These are phyloP conservation scores for Muscidifurax raptorellus DNA, from an alignment of 1,140 invertebrate genomes.

Conservation along the genomic window DNA sequence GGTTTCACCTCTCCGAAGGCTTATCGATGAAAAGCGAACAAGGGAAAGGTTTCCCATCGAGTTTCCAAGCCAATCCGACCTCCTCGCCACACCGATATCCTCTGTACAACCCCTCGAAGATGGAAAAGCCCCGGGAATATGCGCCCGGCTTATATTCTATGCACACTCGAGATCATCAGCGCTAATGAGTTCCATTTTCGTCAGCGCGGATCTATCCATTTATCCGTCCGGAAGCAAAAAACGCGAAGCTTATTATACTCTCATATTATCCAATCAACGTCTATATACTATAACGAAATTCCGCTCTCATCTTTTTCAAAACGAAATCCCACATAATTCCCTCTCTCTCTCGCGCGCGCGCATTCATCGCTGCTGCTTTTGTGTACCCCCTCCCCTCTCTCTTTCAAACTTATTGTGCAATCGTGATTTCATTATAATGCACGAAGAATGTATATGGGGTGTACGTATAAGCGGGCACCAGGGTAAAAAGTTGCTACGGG, in stretches of 20 bases:
- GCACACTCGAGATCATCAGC: not conserved
- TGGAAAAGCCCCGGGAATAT: not conserved
- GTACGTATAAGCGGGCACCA: too few species aligned
- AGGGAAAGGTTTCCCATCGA: slow-evolving; percentile 39
- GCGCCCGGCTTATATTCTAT: not conserved
- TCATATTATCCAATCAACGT: not conserved
- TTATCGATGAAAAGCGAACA: slow-evolving; percentile 48
- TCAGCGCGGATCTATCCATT: too few species aligned
- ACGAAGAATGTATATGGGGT: not conserved
- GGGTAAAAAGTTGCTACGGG: too few species aligned
- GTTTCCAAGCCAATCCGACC: slow-evolving; percentile 30
- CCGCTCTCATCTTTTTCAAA: not conserved
- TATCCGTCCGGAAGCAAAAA: too few species aligned
- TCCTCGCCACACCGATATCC: not conserved
- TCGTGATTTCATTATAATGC: slow-evolving; percentile 41
- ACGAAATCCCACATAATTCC: not conserved
- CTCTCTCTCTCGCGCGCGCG: not conserved
- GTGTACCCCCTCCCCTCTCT: not conserved
- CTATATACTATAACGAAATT: not conserved
- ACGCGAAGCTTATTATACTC: too few species aligned
- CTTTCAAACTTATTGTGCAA: slow-evolving; percentile 31
- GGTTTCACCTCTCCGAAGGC: slow-evolving; percentile 27
- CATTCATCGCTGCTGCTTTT: not conserved
- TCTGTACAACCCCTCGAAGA: not conserved
- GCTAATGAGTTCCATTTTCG: not conserved